Evolutionary conservation across 2,797 vertebrate genomes (phyloP).

Genomic region (Picus viridis): DNA sequence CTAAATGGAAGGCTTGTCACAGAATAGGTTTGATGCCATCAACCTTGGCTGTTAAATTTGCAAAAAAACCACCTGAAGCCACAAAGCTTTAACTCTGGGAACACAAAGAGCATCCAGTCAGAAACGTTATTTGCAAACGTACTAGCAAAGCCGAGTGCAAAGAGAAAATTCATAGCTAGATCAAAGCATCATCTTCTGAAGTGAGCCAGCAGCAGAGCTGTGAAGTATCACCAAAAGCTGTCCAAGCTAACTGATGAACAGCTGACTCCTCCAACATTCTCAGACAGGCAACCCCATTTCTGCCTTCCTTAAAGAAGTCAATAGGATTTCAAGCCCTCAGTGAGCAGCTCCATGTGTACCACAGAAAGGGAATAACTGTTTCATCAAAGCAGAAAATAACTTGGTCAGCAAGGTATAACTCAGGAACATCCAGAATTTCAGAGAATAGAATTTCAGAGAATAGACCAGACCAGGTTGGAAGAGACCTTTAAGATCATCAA

Average conservation of each 20-base stretch:
- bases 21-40: constrained; percentile 12
- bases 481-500: too few species aligned
- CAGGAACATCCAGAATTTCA: background rate
- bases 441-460: background rate
- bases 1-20: constrained; percentile 46
- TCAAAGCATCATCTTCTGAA: background rate
- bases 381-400: constrained; percentile 21
- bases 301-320: background rate
- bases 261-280: background rate
- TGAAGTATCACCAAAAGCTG: background rate
- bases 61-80: constrained; percentile 38
- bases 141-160: background rate
- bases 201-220: background rate
- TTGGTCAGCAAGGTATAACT: background rate
- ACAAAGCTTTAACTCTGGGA: background rate
- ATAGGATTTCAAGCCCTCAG: background rate
- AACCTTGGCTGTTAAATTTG: constrained; percentile 9
- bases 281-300: background rate
- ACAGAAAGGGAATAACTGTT: background rate
- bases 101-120: background rate
- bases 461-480: too few species aligned
- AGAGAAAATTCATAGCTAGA: background rate
- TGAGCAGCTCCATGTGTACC: background rate
- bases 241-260: background rate
- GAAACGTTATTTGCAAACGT: background rate